Evolutionary conservation across 2,888 invertebrate species (phyloP).

Genomic region (Calameuta filiformis): DNA sequence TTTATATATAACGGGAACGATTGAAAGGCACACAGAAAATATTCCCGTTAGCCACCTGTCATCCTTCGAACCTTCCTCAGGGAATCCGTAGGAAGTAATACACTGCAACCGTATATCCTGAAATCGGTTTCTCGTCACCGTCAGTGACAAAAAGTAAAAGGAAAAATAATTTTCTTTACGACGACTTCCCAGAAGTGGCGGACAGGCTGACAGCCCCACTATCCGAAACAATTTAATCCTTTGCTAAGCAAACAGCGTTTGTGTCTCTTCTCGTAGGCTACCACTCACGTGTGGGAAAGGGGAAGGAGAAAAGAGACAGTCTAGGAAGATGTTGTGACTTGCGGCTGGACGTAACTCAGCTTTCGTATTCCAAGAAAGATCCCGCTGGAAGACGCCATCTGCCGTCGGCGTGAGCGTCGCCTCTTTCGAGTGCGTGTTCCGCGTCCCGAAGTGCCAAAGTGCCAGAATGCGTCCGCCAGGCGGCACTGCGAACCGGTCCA

Average conservation of each 20-base stretch:
- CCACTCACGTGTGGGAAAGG: neutral
- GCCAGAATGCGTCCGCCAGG: constrained; percentile 22
- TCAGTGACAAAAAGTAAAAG: constrained; percentile 3
- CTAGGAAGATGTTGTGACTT: neutral
- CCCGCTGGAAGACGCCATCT: constrained; percentile 31
- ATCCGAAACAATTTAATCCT: constrained; percentile 16
- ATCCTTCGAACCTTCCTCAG: neutral
- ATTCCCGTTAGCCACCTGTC: neutral
- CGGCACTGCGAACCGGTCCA: neutral
- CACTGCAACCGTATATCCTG: neutral
- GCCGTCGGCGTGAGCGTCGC: constrained; percentile 4
- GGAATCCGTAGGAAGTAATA: neutral
- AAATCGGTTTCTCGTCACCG: neutral
- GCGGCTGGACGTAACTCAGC: constrained; percentile 7
- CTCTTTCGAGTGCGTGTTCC: constrained; percentile 29
- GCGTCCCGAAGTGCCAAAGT: constrained; percentile 41
- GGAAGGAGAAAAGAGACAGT: neutral
- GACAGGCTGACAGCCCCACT: neutral
- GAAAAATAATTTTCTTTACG: neutral
- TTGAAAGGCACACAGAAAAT: neutral
- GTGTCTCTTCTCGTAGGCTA: neutral
- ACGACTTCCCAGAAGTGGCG: neutral
- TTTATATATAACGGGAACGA: neutral
- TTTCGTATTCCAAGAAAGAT: constrained; percentile 2
- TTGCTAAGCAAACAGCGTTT: constrained; percentile 15